Conservation (phyloP, 1,140 invertebrate genomes). For the Rhopalosiphum maidis region DNA sequence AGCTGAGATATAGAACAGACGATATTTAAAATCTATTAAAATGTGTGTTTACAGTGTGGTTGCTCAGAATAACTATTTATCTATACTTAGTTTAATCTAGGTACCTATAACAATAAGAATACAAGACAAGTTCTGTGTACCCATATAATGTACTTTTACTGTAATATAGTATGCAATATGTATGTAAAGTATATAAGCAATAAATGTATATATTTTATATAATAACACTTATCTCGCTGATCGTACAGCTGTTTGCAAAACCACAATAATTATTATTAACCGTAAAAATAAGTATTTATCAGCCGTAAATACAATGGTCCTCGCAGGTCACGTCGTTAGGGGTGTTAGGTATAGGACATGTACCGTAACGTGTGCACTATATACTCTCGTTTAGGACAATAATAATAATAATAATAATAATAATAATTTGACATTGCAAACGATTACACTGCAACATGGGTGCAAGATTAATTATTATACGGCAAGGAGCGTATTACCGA, state of each 20-base stretch:
- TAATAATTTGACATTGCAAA: conserved; percentile 24
- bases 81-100: neutral
- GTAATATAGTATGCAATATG: neutral
- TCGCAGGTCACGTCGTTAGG: neutral
- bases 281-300: neutral
- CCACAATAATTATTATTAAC: neutral
- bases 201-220: neutral
- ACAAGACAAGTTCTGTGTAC: neutral
- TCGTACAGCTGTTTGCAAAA: neutral
- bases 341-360: neutral
- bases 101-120: neutral
- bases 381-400: neutral
- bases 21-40: neutral
- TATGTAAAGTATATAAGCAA: neutral
- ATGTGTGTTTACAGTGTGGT: neutral
- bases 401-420: conserved; percentile 10
- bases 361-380: neutral
- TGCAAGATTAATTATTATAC: neutral
- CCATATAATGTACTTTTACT: too few species aligned
- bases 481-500: neutral
- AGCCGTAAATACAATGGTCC: neutral
- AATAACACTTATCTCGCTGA: neutral
- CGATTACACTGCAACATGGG: neutral
- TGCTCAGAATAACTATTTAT: neutral
- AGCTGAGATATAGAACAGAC: too few species aligned